phyloP scores from a whole-genome alignment of 2,888 invertebrate genomes.

The Syrphus vitripennis region DNA sequence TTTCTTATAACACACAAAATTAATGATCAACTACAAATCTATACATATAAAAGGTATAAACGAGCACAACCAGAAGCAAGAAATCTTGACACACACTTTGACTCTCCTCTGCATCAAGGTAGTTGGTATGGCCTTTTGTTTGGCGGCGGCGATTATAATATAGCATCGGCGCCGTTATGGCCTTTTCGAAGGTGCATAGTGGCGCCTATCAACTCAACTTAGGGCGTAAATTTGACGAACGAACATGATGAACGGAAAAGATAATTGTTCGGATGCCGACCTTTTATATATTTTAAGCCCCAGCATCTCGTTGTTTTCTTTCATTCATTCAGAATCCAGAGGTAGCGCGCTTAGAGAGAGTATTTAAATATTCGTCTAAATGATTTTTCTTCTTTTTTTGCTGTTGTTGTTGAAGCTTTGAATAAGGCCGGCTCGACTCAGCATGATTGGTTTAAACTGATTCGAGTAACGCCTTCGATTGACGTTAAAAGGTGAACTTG shows the following conservation, averaged over 20 bases:
- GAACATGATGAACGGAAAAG: conserved; percentile 69
- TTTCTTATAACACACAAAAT: conserved; percentile 54
- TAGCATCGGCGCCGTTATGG: conserved; percentile 33
- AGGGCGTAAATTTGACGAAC: conserved; percentile 71
- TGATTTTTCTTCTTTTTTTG: neutral
- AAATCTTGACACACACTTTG: conserved; percentile 30
- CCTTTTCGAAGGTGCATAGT: conserved; percentile 36
- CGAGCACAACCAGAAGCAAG: conserved; percentile 51
- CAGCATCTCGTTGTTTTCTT: neutral
- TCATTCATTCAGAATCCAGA: neutral
- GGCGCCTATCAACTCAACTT: conserved; percentile 48
- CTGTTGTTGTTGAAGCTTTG: conserved; percentile 35
- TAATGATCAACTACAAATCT: conserved; percentile 47
- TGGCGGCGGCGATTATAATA: neutral
- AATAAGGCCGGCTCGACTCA: conserved; percentile 42
- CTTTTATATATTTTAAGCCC: neutral
- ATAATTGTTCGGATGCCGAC: conserved; percentile 61
- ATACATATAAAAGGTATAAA: neutral
- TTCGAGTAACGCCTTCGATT: conserved; percentile 65
- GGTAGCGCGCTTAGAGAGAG: neutral
- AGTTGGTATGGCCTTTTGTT: neutral
- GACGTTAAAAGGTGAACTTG: conserved; percentile 68
- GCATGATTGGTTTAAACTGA: conserved; percentile 62
- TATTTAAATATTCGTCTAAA: conserved; percentile 64
- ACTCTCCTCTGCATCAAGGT: conserved; percentile 12